Evolutionary conservation across 30 jellyfish, hydroid and myxozoan genomes (phyloP), one percentile per base, ranked within the genome.

Genomic region (Haliclystus octoradiatus): DNA sequence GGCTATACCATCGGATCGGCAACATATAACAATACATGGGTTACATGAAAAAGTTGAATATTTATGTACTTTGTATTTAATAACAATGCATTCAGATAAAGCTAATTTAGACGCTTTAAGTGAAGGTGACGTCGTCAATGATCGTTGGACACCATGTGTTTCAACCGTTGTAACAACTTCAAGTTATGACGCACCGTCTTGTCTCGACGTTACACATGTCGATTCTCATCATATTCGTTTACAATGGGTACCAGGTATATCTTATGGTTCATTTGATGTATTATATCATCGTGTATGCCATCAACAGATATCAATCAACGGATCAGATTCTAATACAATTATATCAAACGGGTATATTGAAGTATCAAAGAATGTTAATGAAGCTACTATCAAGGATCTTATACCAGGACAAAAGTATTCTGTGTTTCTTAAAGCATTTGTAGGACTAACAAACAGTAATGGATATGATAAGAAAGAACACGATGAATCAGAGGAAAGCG

Each of bases 61-160:
- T 35, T 26, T 64, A 1, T 26, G 65, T 33, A 65, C 83, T 1
- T 50, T 75, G 51, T 66, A 62, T 34, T 46, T 75, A 82, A 33
- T 75, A 34, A 75, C 86, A 50, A 72, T 78, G 2, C 86, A 75
- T 75, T 75, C 86, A 1, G 75, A 65, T 33, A 14, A 19, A 28
- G 81, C 65, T 19, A 65, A 46, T 33, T 24, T 75, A 0, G 65
- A 75, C 31, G 67, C 65, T 25, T 60, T 75, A 34, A 46, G 28
- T 14, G n/a, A 28, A 30, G 76, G 66, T 14, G 3, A 12, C 46
- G 33, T 34, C 26, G 32, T 66, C 2, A 34, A 66, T 7, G 86
- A 75, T 27, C 49, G 63, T 26, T 75, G 86, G 86, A 75, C 86
- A 12, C 86, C 86, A 30, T 75, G 28, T 28, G 82, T 75, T 15